Evolutionary conservation across 2,797 vertebrate species (phyloP), one percentile per base, ranked within the genome.

Genomic region (Prunella strophiata): DNA sequence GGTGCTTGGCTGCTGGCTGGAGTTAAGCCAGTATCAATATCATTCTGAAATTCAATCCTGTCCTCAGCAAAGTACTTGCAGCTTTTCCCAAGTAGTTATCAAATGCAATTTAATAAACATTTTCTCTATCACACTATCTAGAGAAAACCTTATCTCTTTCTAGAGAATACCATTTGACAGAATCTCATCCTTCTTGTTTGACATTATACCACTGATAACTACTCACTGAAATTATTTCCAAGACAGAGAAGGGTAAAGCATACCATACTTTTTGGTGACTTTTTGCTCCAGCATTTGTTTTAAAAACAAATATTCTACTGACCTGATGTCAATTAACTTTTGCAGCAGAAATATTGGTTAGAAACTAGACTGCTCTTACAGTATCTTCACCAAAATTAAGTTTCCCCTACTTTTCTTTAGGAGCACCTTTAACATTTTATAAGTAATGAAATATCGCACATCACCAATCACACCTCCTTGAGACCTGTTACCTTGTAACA

Each of bases 41-140:
- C 6, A 72, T 71, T 52, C 42, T 47, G 38, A 80, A 94, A 80
- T 21, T 10, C 88, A 93, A 58, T 61, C 32, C 34, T 57, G 19
- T 30, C 32, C 25, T 71, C 72, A 54, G 43, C 40, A 92, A 73
- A 81, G 43, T n/a, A 34, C 34, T 89, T 67, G 23, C 52, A 87
- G 59, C 23, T 93, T 87, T 95, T 80, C 63, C 54, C 36, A 74
- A 87, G 45, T 17, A 89, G n/a, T 18, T 52, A 66, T 79, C 52
- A 82, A 61, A 25, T 65, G 38, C 27, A 94, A 92, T 79, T 79
- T 91, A 93, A 94, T 79, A 93, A 93, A 79, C 5, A 59, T 80
- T 57, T 85, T 95, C 16, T 93, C 52, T 85, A 30, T 62, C 16
- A 25, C 9, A 12, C 34, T 76, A 51, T 81, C 55, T 70, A 76